Conservation (phyloP, 2,888 invertebrate genomes). For the Hartigia nigra region DNA sequence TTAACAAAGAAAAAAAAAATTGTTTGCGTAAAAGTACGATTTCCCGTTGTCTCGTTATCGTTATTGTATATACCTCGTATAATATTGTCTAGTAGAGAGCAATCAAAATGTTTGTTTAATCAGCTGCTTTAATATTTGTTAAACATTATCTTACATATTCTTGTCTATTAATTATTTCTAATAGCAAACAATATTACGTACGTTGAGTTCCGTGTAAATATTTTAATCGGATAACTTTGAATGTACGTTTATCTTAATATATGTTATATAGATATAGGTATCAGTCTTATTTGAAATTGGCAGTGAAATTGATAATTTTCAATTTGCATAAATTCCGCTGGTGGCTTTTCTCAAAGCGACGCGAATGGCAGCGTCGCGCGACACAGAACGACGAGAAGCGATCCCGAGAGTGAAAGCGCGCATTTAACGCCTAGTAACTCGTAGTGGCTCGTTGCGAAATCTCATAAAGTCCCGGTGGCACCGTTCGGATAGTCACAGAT, state of each 20-base stretch:
- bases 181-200: no score
- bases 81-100: no score
- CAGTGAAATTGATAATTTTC: neutral
- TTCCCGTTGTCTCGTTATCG: no score
- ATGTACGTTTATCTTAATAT: neutral
- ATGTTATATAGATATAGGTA: neutral
- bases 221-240: no score
- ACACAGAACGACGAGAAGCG: neutral
- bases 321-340: no score
- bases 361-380: neutral
- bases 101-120: no score
- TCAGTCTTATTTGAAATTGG: neutral
- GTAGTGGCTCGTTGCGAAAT: neutral
- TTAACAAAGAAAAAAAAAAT: neutral
- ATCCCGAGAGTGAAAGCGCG: neutral
- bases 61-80: no score
- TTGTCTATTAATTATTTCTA: no score
- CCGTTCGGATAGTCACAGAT: neutral
- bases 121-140: no score
- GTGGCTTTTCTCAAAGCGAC: neutral
- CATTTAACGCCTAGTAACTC: neutral
- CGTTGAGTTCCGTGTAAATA: no score
- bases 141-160: no score
- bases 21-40: no score
- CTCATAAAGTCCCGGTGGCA: neutral